Percentiles rank a stretch among this genome's conserved stretches.
phyloP scores from a whole-genome alignment of 2,888 invertebrate genomes.

The Nymphalis urticae region DNA sequence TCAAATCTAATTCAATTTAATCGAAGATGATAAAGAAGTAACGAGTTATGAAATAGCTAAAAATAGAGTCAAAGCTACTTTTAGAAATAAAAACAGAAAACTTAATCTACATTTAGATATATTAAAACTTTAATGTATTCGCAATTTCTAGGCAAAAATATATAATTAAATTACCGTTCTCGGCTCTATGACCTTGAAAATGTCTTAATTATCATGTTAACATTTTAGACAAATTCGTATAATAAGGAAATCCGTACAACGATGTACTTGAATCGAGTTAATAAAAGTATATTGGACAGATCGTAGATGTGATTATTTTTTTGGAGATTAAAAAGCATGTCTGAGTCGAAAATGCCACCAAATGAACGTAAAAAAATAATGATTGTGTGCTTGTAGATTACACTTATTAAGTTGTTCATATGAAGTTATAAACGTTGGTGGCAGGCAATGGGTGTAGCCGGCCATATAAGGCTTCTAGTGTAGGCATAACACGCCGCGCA shows the following conservation, averaged over 20 bases:
- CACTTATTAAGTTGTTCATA: conserved; percentile 34
- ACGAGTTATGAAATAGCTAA: too few species aligned
- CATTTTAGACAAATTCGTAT: background rate
- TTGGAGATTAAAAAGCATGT: conserved; percentile 1
- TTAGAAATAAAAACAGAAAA: too few species aligned
- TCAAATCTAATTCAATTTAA: too few species aligned
- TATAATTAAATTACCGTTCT: background rate
- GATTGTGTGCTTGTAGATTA: conserved; percentile 31
- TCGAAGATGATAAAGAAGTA: too few species aligned
- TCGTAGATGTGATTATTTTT: background rate
- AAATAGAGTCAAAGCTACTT: too few species aligned
- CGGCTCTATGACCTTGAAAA: background rate
- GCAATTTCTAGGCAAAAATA: too few species aligned
- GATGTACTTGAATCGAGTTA: background rate
- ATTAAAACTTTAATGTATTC: too few species aligned
- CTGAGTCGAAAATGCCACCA: conserved; percentile 14
- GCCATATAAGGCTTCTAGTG: conserved; percentile 44
- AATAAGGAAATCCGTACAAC: conserved; percentile 1
- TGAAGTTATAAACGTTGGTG: conserved; percentile 34
- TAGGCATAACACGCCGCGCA: conserved; percentile 50
- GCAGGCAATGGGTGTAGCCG: conserved; percentile 42
- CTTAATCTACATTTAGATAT: too few species aligned
- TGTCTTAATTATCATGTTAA: background rate
- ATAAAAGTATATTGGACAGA: background rate
- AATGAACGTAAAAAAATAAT: conserved; percentile 22